Evolutionary conservation across 2,113 vertebrate species (phyloP).

Genomic region (Astur gentilis): DNA sequence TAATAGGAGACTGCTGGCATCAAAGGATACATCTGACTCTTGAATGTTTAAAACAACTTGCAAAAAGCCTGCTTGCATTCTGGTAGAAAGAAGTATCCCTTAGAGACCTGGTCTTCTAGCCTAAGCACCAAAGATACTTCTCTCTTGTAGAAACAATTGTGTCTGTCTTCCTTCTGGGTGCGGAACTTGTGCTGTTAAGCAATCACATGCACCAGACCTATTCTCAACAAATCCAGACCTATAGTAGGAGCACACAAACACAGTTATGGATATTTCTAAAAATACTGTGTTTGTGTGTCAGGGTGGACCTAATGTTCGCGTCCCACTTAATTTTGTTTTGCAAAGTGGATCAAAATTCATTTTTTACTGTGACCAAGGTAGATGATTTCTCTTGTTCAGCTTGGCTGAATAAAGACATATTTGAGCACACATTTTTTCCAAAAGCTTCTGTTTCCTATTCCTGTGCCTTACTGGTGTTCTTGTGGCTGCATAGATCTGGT

Average conservation of each 20-base stretch:
- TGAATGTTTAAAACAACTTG: not conserved
- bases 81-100: not conserved
- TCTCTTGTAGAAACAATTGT: not conserved
- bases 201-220: accelerated
- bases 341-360: not conserved
- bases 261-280: not conserved
- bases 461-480: not conserved
- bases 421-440: accelerated
- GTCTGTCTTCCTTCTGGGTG: not conserved
- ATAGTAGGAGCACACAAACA: not conserved
- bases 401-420: not conserved
- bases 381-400: not conserved
- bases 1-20: not conserved
- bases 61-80: not conserved
- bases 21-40: not conserved
- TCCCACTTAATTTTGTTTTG: not conserved
- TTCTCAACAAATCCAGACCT: not conserved
- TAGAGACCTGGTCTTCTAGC: not conserved
- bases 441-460: not conserved
- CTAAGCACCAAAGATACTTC: not conserved
- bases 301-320: not conserved
- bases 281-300: not conserved
- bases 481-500: not conserved
- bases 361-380: not conserved
- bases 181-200: not conserved